Evolutionary conservation across 2,113 vertebrate species (phyloP).

Genomic region (Elaphurus davidianus): DNA sequence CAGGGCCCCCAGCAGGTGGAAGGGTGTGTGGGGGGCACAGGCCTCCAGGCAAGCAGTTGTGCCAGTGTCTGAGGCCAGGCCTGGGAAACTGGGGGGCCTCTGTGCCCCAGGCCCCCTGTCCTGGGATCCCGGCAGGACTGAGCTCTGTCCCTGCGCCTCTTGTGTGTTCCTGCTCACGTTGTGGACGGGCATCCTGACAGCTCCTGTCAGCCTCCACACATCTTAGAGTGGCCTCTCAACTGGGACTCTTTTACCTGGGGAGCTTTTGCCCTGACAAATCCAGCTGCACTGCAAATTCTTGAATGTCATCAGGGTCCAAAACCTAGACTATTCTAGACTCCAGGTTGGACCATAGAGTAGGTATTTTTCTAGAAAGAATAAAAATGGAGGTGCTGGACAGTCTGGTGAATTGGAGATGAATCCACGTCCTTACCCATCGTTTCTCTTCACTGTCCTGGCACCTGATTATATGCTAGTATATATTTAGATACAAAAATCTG

Average conservation of each 20-base stretch:
- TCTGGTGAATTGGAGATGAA: background rate
- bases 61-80: background rate
- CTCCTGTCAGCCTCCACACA: background rate
- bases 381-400: background rate
- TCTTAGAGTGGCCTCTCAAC: background rate
- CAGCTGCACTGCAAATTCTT: background rate
- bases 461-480: background rate
- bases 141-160: background rate
- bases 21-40: background rate
- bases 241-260: background rate
- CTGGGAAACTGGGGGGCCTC: background rate
- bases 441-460: background rate
- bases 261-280: background rate
- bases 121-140: background rate
- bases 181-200: background rate
- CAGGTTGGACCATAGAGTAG: background rate
- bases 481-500: background rate
- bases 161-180: rapidly evolving
- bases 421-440: background rate
- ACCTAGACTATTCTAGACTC: background rate
- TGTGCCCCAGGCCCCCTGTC: background rate
- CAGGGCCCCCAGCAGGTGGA: background rate
- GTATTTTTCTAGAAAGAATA: background rate
- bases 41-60: rapidly evolving
- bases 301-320: background rate